A percentile compares a stretch with the other conserved stretches of the same genome.
These are phyloP conservation scores for Heliothis virescens DNA, from an alignment of 1,140 invertebrate species.

Conservation along the genomic window DNA sequence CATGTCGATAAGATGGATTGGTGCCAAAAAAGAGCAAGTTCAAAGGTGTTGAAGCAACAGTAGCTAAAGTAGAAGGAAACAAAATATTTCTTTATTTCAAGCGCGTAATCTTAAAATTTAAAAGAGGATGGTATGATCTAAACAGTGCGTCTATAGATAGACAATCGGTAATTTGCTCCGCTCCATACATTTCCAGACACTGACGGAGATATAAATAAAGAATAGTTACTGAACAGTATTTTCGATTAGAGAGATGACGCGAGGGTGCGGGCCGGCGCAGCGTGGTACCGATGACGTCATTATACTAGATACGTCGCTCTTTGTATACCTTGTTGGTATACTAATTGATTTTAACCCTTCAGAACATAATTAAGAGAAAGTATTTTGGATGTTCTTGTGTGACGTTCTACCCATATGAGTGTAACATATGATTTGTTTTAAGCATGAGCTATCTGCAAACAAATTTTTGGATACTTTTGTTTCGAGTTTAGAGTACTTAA, in stretches of 20 bases:
- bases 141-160: conserved; percentile 50
- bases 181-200: conserved; percentile 57
- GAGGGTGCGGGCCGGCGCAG: conserved; percentile 54
- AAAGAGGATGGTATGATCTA: conserved; percentile 25
- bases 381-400: neutral
- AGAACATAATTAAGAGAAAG: neutral
- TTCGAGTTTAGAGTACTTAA: too few species aligned
- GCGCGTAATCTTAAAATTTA: neutral
- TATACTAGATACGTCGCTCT: conserved; percentile 23
- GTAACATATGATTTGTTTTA: too few species aligned
- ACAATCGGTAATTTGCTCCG: conserved; percentile 51
- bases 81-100: neutral
- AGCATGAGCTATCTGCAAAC: too few species aligned
- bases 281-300: conserved; percentile 46
- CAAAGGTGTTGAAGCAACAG: neutral
- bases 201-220: conserved; percentile 62
- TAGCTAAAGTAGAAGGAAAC: neutral
- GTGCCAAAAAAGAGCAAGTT: conserved; percentile 6
- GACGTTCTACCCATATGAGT: too few species aligned
- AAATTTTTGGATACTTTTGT: too few species aligned
- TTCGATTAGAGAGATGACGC: conserved; percentile 62
- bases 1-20: conserved; percentile 22
- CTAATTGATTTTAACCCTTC: conserved; percentile 44
- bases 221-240: conserved; percentile 62
- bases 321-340: conserved; percentile 32